These are phyloP conservation scores for Megalops cyprinoides DNA, from an alignment of 2,797 vertebrate species.

Conservation along the genomic window DNA sequence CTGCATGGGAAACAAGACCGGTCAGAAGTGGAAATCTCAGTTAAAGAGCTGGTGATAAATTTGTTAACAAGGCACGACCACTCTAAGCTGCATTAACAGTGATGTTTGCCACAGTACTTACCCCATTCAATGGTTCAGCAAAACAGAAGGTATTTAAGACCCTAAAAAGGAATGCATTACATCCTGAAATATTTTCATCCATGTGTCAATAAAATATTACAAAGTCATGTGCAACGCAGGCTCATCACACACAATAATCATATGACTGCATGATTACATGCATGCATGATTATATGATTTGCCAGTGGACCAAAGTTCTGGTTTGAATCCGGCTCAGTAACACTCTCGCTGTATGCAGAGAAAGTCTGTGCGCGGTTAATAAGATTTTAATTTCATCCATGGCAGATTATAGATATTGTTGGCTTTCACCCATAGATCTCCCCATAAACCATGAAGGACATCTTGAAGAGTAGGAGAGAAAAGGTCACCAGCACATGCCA, in stretches of 20 bases:
- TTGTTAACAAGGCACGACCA: background rate
- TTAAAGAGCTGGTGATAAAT: background rate
- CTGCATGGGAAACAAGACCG: background rate
- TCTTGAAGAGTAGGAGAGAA: background rate
- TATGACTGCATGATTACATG: background rate
- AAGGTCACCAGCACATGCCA: background rate
- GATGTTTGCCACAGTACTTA: background rate
- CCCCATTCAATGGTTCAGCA: background rate
- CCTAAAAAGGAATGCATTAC: background rate
- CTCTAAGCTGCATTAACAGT: background rate
- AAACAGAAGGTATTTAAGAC: background rate
- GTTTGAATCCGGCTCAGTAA: background rate
- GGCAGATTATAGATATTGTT: constrained; percentile 5
- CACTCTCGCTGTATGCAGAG: background rate
- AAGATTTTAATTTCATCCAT: background rate
- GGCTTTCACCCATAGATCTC: constrained; percentile 8
- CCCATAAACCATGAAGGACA: too few species aligned
- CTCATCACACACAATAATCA: background rate
- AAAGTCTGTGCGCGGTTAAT: background rate
- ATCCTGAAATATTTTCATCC: background rate
- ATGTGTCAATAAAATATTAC: background rate
- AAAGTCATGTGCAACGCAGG: background rate
- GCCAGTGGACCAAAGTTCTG: background rate
- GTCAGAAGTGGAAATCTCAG: background rate
- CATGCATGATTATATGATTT: too few species aligned